phyloP scores from a whole-genome alignment of 2,797 vertebrate species.

The Buceros bicornis region DNA sequence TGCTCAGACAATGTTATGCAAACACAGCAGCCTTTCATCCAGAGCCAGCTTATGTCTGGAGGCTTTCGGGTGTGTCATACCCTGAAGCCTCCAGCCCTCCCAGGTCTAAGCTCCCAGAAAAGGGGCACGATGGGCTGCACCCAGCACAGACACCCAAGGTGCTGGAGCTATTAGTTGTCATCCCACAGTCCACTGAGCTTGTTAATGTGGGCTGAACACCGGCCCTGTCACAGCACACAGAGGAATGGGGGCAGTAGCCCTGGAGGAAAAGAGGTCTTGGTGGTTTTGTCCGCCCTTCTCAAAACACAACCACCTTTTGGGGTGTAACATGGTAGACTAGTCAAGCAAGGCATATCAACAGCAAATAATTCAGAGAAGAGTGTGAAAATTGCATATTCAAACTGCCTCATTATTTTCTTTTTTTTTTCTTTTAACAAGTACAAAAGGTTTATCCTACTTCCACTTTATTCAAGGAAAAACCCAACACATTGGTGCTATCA shows the following conservation, averaged over 20 bases:
- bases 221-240: fast-evolving
- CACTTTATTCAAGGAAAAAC: fast-evolving
- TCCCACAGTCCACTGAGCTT: not conserved
- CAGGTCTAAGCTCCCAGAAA: not conserved
- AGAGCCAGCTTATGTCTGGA: not conserved
- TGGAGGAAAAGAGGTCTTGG: not conserved
- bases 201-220: not conserved
- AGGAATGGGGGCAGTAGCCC: not conserved
- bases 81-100: not conserved
- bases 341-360: not conserved
- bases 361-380: not conserved
- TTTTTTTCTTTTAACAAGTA: not conserved
- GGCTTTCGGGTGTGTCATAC: not conserved
- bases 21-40: not conserved
- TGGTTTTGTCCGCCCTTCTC: not conserved
- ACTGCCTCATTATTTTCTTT: not conserved
- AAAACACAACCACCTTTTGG: not conserved
- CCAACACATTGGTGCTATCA: not conserved
- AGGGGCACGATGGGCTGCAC: not conserved
- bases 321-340: not conserved
- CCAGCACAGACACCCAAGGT: not conserved
- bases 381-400: not conserved
- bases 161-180: not conserved
- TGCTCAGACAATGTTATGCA: not conserved
- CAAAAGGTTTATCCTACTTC: not conserved